Evolutionary conservation across 2,797 vertebrate genomes (phyloP), one percentile per base, ranked within the genome.

Genomic region (Acrossocheilus wenchowensis): DNA sequence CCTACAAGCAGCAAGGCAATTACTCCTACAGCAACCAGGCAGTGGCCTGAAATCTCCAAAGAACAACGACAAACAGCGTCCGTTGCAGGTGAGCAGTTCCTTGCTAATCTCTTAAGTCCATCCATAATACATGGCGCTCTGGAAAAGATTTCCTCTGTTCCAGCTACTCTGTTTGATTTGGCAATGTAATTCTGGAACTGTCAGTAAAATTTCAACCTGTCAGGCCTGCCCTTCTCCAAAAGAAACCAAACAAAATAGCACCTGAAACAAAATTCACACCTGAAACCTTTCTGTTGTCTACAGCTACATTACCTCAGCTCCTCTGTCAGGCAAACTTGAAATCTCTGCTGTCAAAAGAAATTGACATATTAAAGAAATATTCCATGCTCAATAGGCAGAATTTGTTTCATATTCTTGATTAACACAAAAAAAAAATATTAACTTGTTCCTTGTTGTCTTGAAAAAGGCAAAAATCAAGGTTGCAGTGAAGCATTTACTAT

Each of bases 1-100:
- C 92, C 96, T 99, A 93, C 98, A 99, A 94, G 97, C 97, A 96
- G 98, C 98, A 92, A 98, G 98, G 93, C 98, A 99, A 96, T 97
- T 99, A 96, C 97, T 99, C 93, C 96, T 99, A 94, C 98, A 99
- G 93, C 98, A 99, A 95, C 97, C 99, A 96, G 97, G 97, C 96
- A 97, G 97, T 97, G 97, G 98, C 95, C 93, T 99, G 96, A 99
- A 99, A 94, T 99, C 98, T 97, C 98, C 98, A 96, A 99, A 99
- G 96, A 97, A 95, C 95, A 97, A 96, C 94, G 98, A 99, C 94
- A 99, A 99, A 95, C 98, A 99, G 95, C 98, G 98, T 96, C 97
- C 97, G 93, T 95, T 99, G 94, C 98, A 99, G 98, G 98, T 99
- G 96, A 96, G 97, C 96, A 91, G 93, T 92, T 82, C 89, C 89